phyloP scores from a whole-genome alignment of 1,140 invertebrate species.

The Temnothorax longispinosus region DNA sequence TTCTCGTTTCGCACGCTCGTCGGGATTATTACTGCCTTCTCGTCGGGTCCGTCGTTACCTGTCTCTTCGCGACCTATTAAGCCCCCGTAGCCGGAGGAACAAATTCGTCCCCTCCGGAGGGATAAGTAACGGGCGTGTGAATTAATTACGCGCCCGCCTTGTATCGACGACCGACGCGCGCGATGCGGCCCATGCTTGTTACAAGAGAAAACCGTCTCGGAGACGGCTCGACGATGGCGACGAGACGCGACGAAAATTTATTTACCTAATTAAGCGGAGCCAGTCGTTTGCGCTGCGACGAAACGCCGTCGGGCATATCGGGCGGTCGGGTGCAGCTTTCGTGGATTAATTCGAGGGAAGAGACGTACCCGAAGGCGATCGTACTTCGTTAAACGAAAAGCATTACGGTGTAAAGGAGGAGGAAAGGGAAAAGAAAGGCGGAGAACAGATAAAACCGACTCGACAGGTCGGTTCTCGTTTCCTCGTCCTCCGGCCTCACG shows the following conservation, averaged over 20 bases:
- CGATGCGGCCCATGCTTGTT: background rate
- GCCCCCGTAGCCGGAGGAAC: conserved; percentile 9
- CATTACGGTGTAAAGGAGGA: conserved; percentile 11
- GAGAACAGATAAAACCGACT: conserved; percentile 19
- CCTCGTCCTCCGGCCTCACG: background rate
- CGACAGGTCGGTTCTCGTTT: conserved; percentile 7
- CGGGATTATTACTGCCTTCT: conserved; percentile 47
- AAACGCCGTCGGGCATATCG: conserved; percentile 41
- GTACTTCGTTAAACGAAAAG: conserved; percentile 63
- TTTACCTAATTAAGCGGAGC: conserved; percentile 63
- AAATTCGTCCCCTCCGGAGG: conserved; percentile 36
- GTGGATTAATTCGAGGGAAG: conserved; percentile 50
- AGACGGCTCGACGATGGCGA: background rate
- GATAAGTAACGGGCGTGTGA: conserved; percentile 47
- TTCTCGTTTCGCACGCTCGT: conserved; percentile 9
- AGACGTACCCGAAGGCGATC: conserved; percentile 38
- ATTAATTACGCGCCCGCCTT: conserved; percentile 55
- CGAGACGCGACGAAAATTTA: conserved; percentile 63
- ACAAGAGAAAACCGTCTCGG: conserved; percentile 17
- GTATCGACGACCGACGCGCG: conserved; percentile 59
- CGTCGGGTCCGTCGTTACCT: conserved; percentile 36
- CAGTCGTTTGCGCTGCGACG: conserved; percentile 32
- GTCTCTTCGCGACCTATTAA: conserved; percentile 47
- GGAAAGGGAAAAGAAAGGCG: background rate
- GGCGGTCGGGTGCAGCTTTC: conserved; percentile 31